phyloP scores from a whole-genome alignment of 2,797 vertebrate genomes.

The Alcedo atthis region DNA sequence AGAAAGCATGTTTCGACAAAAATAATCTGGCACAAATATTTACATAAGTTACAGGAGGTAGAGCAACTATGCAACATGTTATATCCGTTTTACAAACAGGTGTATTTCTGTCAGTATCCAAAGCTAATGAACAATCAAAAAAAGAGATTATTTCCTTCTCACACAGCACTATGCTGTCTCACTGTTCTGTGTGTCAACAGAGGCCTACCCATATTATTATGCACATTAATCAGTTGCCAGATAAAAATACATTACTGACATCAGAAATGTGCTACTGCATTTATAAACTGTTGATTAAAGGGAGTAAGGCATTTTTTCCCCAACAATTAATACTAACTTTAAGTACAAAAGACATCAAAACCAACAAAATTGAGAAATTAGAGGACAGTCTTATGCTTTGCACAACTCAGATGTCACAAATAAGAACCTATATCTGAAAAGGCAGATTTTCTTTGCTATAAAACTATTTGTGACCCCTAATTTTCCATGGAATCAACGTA shows the following conservation, averaged over 20 bases:
- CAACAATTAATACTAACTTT: neutral
- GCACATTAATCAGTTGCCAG: neutral
- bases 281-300: neutral
- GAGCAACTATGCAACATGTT: neutral
- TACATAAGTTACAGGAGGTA: neutral
- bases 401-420: neutral
- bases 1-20: neutral
- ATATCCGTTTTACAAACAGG: slow-evolving; percentile 23
- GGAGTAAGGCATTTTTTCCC: neutral
- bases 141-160: neutral
- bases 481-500: neutral
- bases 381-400: neutral
- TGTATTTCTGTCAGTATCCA: slow-evolving; percentile 57
- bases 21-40: neutral
- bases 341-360: neutral
- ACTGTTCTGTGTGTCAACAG: neutral
- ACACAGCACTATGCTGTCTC: neutral
- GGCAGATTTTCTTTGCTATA: neutral
- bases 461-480: neutral
- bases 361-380: neutral
- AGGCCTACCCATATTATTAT: neutral
- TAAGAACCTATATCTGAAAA: neutral
- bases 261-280: neutral
- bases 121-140: slow-evolving; percentile 18
- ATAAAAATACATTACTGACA: neutral